Conservation (phyloP, 2,113 vertebrate genomes). For the Serinus canaria region DNA sequence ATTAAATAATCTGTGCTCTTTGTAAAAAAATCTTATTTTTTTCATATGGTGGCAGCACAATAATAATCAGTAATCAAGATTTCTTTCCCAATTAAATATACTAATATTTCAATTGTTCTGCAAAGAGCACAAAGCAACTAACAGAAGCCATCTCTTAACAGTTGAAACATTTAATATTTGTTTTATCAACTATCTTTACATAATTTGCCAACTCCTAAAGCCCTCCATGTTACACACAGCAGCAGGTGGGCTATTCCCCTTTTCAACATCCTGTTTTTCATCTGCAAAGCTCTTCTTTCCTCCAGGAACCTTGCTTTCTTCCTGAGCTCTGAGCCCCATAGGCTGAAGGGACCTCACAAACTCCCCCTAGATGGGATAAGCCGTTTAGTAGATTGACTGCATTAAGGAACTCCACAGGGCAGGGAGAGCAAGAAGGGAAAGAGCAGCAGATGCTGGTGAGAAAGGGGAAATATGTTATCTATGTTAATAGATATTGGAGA, state of each 20-base stretch:
- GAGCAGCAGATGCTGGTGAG: neutral
- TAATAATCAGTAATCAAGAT: neutral
- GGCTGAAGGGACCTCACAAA: neutral
- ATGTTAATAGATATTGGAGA: neutral
- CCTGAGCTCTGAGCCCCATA: neutral
- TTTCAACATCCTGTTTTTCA: neutral
- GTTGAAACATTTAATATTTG: neutral
- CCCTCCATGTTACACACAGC: neutral
- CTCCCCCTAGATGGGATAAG: neutral
- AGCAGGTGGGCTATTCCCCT: neutral
- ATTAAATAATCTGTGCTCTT: neutral
- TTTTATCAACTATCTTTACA: neutral
- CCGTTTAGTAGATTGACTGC: neutral
- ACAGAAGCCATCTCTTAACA: neutral
- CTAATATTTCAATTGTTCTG: neutral
- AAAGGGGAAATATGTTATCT: neutral
- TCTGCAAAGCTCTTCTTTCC: neutral
- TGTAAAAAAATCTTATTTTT: neutral
- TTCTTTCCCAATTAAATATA: neutral
- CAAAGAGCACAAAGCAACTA: neutral
- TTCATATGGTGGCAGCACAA: neutral
- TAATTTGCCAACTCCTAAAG: neutral
- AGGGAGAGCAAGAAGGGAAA: neutral
- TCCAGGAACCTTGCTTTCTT: neutral
- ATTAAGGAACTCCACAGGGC: neutral